Conservation (phyloP, 2,888 invertebrate species). For the Mythimna impura region DNA sequence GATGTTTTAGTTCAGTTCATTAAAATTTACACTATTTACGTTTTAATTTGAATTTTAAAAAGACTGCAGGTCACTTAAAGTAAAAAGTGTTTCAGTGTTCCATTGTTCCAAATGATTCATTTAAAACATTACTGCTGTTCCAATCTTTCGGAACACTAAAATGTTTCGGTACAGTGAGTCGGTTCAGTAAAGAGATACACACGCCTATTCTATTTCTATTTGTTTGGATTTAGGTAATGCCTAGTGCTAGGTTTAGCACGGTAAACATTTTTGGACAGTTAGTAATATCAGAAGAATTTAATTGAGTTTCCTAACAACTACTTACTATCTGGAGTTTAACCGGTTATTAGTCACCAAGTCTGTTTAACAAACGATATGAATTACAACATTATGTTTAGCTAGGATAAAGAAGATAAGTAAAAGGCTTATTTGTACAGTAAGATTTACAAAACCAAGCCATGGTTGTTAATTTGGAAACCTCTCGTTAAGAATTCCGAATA, state of each 20-base stretch:
- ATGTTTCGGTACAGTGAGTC: too few relatives aligned
- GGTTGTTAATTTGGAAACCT: not conserved
- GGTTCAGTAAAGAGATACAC: too few relatives aligned
- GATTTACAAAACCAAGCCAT: not conserved
- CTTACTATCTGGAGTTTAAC: not conserved
- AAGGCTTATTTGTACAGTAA: not conserved
- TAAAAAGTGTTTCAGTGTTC: too few relatives aligned
- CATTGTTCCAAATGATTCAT: too few relatives aligned
- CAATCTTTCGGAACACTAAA: too few relatives aligned
- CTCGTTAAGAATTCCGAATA: not conserved
- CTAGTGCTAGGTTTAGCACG: not conserved
- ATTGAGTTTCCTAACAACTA: conserved; percentile 14
- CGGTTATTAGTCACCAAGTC: conserved; percentile 34
- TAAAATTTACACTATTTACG: too few relatives aligned
- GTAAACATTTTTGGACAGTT: conserved; percentile 3
- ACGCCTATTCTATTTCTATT: too few relatives aligned
- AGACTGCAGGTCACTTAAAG: too few relatives aligned
- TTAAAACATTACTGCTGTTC: too few relatives aligned
- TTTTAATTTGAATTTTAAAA: too few relatives aligned
- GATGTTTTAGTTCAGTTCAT: too few relatives aligned
- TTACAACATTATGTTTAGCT: conserved; percentile 15
- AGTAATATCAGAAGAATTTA: conserved; percentile 33
- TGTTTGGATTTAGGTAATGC: not conserved
- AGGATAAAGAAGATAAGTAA: conserved; percentile 19
- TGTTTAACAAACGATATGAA: conserved; percentile 13